Evolutionary conservation across 1,140 invertebrate genomes (phyloP).

Genomic region (Proctacanthus coquilletti): DNA sequence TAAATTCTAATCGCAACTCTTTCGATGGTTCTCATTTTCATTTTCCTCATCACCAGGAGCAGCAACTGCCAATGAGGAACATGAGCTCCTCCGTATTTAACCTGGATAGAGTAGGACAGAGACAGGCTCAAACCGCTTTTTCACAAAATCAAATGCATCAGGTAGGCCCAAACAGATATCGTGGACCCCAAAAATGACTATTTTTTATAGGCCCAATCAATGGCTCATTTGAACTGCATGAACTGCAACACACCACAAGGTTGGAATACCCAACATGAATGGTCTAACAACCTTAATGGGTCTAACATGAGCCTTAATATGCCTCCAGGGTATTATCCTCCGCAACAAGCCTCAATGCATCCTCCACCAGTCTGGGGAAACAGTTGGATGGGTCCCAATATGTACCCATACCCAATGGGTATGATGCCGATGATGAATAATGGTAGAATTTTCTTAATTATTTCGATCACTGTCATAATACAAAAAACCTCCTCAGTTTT

Average conservation of each 20-base stretch:
- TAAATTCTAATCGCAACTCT: slow-evolving; percentile 28
- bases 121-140: slow-evolving; percentile 12
- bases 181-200: slow-evolving; percentile 6
- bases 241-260: slow-evolving; percentile 18
- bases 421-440: slow-evolving; percentile 23
- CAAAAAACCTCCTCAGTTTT: too few species aligned
- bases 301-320: slow-evolving; percentile 51
- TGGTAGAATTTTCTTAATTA: slow-evolving; percentile 10
- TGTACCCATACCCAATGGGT: slow-evolving; percentile 23
- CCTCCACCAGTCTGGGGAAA: slow-evolving; percentile 26
- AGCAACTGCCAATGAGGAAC: slow-evolving; percentile 12
- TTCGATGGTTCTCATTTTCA: slow-evolving; percentile 25
- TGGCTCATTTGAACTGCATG: slow-evolving; percentile 46
- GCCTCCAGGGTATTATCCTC: slow-evolving; percentile 28
- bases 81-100: slow-evolving; percentile 39
- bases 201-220: slow-evolving; percentile 45
- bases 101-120: slow-evolving; percentile 26
- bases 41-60: slow-evolving; percentile 19
- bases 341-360: slow-evolving; percentile 32
- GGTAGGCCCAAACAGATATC: slow-evolving; percentile 10
- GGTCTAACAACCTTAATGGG: slow-evolving; percentile 35
- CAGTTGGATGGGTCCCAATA: slow-evolving; percentile 16
- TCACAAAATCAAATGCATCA: slow-evolving; percentile 23
- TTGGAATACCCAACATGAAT: slow-evolving; percentile 11
- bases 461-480: too few species aligned